Base-by-base conservation (phyloP, 2,797 vertebrate genomes). In the Lerista edwardsae region DNA sequence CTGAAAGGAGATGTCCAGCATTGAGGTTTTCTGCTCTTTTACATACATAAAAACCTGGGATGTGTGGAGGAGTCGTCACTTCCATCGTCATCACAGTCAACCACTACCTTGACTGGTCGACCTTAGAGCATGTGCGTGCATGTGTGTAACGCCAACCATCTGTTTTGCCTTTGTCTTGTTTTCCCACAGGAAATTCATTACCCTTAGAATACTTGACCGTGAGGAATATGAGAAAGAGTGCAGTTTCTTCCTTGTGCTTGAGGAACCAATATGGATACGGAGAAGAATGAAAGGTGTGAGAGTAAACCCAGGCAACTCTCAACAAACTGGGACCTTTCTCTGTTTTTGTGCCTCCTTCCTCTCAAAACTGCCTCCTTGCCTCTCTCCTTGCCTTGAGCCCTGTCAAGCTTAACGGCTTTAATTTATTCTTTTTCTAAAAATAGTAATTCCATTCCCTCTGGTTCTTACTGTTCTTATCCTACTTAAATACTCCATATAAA, bases 281-380 rank as follows among this genome's bases (percentile, higher is more conserved):
- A 97, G 97, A 98, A 96, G 97, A 95, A 96, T 97, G 97, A 97
- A 97, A 99, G 98, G 98, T 99, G 98, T 99, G 98, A 98, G 96
- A 97, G 94, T 95, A 96, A 94, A 91, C 93, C 95, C 97, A 96
- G 91, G 94, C 94, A 94, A 94, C 90, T 92, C 93, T 94, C 75
- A 91, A 96, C 95, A 94, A 95, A 95, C 94, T 95, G 91, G 93
- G 84, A 96, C 96, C 96, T 93, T 93, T 79, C 88, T 92, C 95
- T 96, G 95, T 96, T 95, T 96, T 95, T 95, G 88, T 97, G 95
- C 97, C 96, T 95, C 94, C 93, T 93, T 95, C 95, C 95, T 96
- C 96, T 97, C 92, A 96, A 96, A 96, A 64, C 95, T 95, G 93
- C 85, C 92, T 95, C 12, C 94, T 95, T 95, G 94, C 96, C 95